A percentile compares a stretch with the other conserved stretches of the same genome.
These are phyloP conservation scores for Paracyclopina nana DNA, from an alignment of 1,140 invertebrate genomes.

Conservation along the genomic window DNA sequence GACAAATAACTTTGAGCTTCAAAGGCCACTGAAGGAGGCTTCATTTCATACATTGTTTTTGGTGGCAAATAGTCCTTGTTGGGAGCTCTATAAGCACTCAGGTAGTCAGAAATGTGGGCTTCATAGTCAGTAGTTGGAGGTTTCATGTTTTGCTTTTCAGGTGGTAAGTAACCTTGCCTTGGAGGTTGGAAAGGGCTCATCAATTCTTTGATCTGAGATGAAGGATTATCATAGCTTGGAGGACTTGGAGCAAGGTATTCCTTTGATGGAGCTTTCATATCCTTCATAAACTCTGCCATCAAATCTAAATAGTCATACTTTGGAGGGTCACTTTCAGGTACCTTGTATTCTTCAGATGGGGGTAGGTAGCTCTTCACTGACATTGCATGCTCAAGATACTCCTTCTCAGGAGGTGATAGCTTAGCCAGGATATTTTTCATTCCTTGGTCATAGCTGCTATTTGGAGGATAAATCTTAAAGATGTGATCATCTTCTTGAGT, in stretches of 20 bases:
- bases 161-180: constrained; percentile 8
- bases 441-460: too few relatives aligned
- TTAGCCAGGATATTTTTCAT: too few relatives aligned
- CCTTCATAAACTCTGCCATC: neutral
- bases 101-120: neutral
- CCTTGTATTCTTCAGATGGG: neutral
- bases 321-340: neutral
- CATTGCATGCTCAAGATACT: too few relatives aligned
- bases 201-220: too few relatives aligned
- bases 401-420: too few relatives aligned
- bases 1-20: too few relatives aligned
- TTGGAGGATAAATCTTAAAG: too few relatives aligned
- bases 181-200: neutral
- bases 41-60: neutral
- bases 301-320: neutral
- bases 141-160: neutral
- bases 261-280: neutral
- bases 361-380: neutral
- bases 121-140: neutral
- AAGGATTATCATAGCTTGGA: too few relatives aligned
- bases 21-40: too few relatives aligned
- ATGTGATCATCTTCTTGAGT: too few relatives aligned
- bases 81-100: neutral
- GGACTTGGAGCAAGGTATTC: neutral
- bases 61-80: neutral